Conservation (phyloP, 1,140 invertebrate species). For the Lasaia peninsularis region DNA sequence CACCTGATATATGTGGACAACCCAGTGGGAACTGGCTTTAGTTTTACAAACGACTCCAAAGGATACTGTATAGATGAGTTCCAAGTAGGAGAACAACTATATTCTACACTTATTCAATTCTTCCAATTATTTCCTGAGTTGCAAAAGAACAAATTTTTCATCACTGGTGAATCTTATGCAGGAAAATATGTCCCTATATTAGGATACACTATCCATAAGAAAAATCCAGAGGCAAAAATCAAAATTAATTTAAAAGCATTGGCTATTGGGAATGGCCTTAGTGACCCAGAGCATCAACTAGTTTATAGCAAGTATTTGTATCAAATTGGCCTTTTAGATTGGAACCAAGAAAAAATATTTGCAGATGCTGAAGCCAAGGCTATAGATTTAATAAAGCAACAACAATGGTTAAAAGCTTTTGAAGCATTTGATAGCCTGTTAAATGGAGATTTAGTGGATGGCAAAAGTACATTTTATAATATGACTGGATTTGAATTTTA, state of each 20-base stretch:
- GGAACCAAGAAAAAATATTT: constrained; percentile 80
- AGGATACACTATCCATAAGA: constrained; percentile 86
- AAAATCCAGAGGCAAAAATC: constrained; percentile 68
- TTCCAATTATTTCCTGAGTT: constrained; percentile 85
- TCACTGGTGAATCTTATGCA: constrained; percentile 92
- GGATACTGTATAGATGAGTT: constrained; percentile 83
- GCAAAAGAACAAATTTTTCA: constrained; percentile 83
- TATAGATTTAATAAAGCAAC: constrained; percentile 78
- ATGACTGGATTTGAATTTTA: constrained; percentile 88
- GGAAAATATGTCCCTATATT: constrained; percentile 90
- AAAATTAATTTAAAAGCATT: constrained; percentile 85
- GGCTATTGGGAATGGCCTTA: constrained; percentile 91
- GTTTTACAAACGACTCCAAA: constrained; percentile 82
- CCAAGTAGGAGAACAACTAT: constrained; percentile 82
- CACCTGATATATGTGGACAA: constrained; percentile 92
- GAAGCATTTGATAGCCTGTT: constrained; percentile 84
- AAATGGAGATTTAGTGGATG: constrained; percentile 82
- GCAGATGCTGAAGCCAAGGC: constrained; percentile 79
- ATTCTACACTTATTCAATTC: constrained; percentile 83
- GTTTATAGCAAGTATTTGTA: constrained; percentile 90
- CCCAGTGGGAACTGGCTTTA: constrained; percentile 90
- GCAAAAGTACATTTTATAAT: constrained; percentile 85
- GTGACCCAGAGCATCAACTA: constrained; percentile 88
- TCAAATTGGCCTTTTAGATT: constrained; percentile 87
- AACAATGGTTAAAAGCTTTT: constrained; percentile 82